Conservation (phyloP, 2,113 vertebrate species). For the Cettia cetti region DNA sequence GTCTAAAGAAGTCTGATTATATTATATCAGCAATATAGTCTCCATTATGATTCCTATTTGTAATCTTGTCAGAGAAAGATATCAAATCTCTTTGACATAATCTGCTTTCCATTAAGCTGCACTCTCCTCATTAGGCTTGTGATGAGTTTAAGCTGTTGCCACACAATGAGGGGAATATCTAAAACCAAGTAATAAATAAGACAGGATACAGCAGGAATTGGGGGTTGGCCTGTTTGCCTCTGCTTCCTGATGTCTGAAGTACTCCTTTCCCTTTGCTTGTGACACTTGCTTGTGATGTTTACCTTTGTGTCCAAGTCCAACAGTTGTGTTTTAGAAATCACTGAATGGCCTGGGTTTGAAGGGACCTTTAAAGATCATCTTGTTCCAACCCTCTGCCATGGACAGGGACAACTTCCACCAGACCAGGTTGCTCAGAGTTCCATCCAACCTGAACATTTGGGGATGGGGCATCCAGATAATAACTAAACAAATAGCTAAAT, state of each 20-base stretch:
- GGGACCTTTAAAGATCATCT: neutral
- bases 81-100: slow-evolving; percentile 7
- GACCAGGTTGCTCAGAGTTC: neutral
- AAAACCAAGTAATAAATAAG: neutral
- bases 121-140: neutral
- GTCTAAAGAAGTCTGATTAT: neutral
- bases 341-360: neutral
- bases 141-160: neutral
- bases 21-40: neutral
- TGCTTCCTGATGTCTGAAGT: neutral
- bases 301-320: neutral
- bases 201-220: fast-evolving
- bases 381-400: no score
- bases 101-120: neutral
- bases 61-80: slow-evolving; percentile 7
- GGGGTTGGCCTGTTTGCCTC: neutral
- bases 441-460: neutral
- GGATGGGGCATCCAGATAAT: neutral
- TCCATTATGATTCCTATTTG: neutral
- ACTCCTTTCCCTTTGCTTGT: neutral
- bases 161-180: neutral
- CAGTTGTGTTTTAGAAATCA: neutral
- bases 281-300: neutral
- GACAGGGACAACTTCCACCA: neutral
- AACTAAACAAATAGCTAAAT: neutral